Percentiles rank a stretch among this genome's conserved stretches.
phyloP scores from a whole-genome alignment of 30 jellyfish, hydroid and myxozoan species.

The Haliclystus octoradiatus region DNA sequence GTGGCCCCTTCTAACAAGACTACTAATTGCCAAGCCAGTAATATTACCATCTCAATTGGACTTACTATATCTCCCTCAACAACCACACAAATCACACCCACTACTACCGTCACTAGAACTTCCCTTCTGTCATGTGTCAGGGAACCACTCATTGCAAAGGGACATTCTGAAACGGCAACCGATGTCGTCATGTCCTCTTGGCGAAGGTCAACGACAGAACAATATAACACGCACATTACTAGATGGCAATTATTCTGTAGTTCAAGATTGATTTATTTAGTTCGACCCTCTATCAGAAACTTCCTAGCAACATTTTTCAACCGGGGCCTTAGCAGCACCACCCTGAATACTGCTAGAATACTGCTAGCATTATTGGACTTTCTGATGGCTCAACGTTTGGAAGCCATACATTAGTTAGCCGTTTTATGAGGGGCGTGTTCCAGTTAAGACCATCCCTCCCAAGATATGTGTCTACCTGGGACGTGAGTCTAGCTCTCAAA shows the following conservation, averaged over 20 bases:
- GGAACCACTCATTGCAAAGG: too few species aligned
- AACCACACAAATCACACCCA: too few species aligned
- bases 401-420: too few species aligned
- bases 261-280: too few species aligned
- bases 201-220: neutral
- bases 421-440: constrained; percentile 32
- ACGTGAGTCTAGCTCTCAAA: constrained; percentile 3
- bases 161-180: too few species aligned
- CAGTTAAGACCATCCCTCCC: constrained; percentile 14
- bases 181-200: neutral
- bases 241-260: too few species aligned
- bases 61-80: too few species aligned
- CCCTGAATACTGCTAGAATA: constrained; percentile 9
- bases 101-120: too few species aligned
- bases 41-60: constrained; percentile 12
- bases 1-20: constrained; percentile 3
- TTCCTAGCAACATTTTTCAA: neutral
- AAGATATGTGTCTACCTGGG: constrained; percentile 11
- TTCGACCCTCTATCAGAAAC: constrained; percentile 3
- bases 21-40: neutral
- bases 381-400: too few species aligned
- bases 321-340: constrained; percentile 3
- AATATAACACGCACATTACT: too few species aligned
- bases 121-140: too few species aligned
- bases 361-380: too few species aligned